A percentile compares a stretch with the other conserved stretches of the same genome.
phyloP scores from a whole-genome alignment of 2,797 vertebrate genomes.

The Pygocentrus nattereri region DNA sequence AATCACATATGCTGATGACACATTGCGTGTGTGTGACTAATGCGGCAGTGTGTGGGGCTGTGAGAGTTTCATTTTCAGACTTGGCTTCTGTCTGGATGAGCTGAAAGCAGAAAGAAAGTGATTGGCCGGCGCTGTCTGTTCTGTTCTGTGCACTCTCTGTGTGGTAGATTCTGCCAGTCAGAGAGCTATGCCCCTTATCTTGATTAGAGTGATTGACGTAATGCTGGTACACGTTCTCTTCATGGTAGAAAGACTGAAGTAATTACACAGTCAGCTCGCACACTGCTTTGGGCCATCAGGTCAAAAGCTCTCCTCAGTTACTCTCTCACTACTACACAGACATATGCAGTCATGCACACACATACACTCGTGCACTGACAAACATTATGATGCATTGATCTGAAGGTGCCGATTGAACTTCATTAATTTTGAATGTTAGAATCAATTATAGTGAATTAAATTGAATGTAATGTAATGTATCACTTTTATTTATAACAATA shows the following conservation, averaged over 20 bases:
- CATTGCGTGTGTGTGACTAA: slow-evolving; percentile 20
- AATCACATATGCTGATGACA: slow-evolving; percentile 34
- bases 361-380: background rate
- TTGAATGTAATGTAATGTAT: too few relatives aligned
- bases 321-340: slow-evolving; percentile 16
- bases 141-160: background rate
- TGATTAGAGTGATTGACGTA: slow-evolving; percentile 34
- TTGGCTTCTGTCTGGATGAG: background rate
- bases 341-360: background rate
- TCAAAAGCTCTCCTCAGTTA: background rate
- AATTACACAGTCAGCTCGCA: slow-evolving; percentile 33
- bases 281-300: slow-evolving; percentile 37
- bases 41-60: slow-evolving; percentile 12
- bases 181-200: slow-evolving; percentile 10
- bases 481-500: too few relatives aligned
- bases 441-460: too few relatives aligned
- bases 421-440: background rate
- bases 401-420: background rate
- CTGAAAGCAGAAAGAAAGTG: slow-evolving; percentile 1
- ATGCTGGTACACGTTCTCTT: slow-evolving; percentile 21
- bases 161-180: background rate
- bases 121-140: slow-evolving; percentile 1
- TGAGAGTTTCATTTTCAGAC: slow-evolving; percentile 21
- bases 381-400: background rate
- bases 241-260: slow-evolving; percentile 16